Base-by-base conservation (phyloP, 2,797 vertebrate species). In the Premnoplex brunnescens region DNA sequence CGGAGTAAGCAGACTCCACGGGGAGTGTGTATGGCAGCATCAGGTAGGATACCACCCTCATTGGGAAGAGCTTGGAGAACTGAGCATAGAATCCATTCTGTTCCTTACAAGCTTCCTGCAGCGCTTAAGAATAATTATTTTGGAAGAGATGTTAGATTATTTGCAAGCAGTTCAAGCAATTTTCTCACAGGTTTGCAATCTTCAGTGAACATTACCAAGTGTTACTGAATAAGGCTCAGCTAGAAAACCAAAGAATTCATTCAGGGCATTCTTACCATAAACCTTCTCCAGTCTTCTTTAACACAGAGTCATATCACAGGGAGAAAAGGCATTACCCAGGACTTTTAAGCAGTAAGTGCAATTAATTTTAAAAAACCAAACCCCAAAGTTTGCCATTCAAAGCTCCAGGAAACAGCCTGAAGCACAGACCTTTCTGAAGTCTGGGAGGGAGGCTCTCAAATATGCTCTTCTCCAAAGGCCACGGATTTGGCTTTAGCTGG, bases 11-110 rank as follows among this genome's bases (percentile, higher is more conserved):
- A 0, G 98, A 99, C 93, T 99, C 98, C 56, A 99, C 97, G 0
- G 99, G 99, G 16, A 99, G 98, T 0, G 98, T 99, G 85, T 98
- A 99, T 0, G 99, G 99, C 94, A 99, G 84, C 85, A 99, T 95
- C 97, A 98, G 85, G 44, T 98, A 99, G n/a, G 99, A 99, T 24
- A 99, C 97, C 60, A 99, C 93, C 54, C 98, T 93, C 37, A 99
- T n/a, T 0, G 99, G 99, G 19, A 99, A 96, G 72, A 98, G 97
- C 60, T 89, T 97, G 1, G 97, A 97, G 41, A 99, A 94, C 95
- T 97, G 98, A 85, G 97, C 90, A 7, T 97, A 97, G 51, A 98
- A 95, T 4, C 99, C 98, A 1, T 93, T 71, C 73, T 97, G 98
- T 62, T 98, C 98, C 81, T 97, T 98, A 44, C 98, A 97, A 7